Conservation (phyloP, 2,888 invertebrate genomes). For the Metopia argyrocephala region DNA sequence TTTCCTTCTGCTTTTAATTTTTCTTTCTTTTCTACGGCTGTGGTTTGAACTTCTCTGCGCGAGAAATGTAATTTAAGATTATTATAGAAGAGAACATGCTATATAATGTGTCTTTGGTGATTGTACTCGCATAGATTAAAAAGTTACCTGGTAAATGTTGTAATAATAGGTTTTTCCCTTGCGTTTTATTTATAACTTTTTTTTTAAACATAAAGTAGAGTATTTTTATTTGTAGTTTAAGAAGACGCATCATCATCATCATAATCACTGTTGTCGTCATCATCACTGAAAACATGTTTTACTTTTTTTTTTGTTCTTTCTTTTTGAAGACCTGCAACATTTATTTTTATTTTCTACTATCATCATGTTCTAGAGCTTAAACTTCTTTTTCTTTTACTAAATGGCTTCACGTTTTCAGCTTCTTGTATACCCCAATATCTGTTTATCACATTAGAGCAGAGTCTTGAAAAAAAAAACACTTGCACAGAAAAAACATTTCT, state of each 20-base stretch:
- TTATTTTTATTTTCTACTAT: conserved; percentile 9
- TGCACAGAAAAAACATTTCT: not conserved
- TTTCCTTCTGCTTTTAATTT: not conserved
- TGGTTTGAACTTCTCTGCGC: conserved; percentile 2
- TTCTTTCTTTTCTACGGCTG: not conserved
- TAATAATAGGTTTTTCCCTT: conserved; percentile 56
- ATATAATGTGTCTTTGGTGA: conserved; percentile 16
- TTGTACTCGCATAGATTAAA: conserved; percentile 11
- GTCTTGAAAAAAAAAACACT: conserved; percentile 13
- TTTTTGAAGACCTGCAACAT: not conserved
- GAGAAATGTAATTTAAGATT: conserved; percentile 9
- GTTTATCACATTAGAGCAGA: conserved; percentile 55
- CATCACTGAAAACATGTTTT: not conserved
- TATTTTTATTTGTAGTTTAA: too few species aligned
- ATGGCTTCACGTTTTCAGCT: conserved; percentile 62
- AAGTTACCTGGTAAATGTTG: conserved; percentile 47
- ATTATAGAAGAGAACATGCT: conserved; percentile 1
- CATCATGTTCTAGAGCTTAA: conserved; percentile 45
- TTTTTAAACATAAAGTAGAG: not conserved
- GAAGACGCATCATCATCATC: conserved; percentile 52
- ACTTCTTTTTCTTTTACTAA: conserved; percentile 47
- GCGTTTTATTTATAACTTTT: not conserved
- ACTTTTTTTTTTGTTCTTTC: not conserved
- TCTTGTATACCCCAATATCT: conserved; percentile 58
- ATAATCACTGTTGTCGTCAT: not conserved